Evolutionary conservation across 2,888 invertebrate genomes (phyloP), one percentile per base, ranked within the genome.

Genomic region (Nineta flava): DNA sequence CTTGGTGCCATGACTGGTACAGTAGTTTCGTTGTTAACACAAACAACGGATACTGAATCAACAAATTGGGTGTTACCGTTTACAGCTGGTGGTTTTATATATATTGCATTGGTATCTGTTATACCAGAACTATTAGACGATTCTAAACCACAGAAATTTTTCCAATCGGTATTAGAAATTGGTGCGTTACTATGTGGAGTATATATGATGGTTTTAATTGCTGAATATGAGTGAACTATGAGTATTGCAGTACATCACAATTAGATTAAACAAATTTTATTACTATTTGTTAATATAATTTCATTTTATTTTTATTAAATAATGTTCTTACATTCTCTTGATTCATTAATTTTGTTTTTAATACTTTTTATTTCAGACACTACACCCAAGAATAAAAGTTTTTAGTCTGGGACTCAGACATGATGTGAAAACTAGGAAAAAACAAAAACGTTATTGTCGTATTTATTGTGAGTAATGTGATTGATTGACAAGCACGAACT

Each of bases 81-180:
- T 60, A 97, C 96, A 19, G 96, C 96, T 42, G 96, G 93, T 55
- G 95, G 99, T n/a, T 99, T 99, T 65, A 99, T 99, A 65, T 99
- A 99, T 66, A 97, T 99, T 59, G 99, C 99, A 16, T 92, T 97
- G 15, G 99, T 99, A 0, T 96, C 96, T 54, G 94, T 99, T 17
- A 88, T 99, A 62, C 99, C 99, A 9, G 97, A 99, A 69, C 74
- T 99, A 45, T 72, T 99, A 55, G 87, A 90, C 63, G 92, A 94
- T 60, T 77, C 81, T n/a, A 65, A 67, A 53, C 80, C 78, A 4
- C 77, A 78, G 32, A 87, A 84, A 61, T 75, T 94, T 49, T 76
- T 80, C 61, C 95, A 97, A 64, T 92, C 92, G 41, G 70, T 95
- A 9, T 86, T 87, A 65, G 96, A 97, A 75, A 87, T 96, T 53